Conservation (phyloP, 2,888 invertebrate genomes). For the Yponomeuta malinellus region DNA sequence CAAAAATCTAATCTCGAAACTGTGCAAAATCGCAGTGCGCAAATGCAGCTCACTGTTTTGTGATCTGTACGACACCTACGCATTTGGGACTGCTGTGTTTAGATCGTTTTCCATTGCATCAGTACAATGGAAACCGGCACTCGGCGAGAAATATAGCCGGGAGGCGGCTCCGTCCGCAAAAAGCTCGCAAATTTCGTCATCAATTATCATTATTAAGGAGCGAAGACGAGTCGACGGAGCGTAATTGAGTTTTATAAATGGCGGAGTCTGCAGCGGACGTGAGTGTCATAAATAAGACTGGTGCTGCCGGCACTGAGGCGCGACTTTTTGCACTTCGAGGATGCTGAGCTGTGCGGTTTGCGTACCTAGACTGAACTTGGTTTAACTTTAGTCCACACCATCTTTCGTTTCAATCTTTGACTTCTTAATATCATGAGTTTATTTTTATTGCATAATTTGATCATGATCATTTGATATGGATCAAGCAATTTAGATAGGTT, state of each 20-base stretch:
- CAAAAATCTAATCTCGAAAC: no score
- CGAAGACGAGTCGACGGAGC: slow-evolving; percentile 43
- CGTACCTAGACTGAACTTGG: background rate
- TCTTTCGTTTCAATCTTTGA: no score
- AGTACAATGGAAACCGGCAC: slow-evolving; percentile 32
- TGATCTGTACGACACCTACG: background rate
- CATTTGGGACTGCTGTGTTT: background rate
- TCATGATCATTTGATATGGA: no score
- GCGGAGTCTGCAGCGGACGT: slow-evolving; percentile 47
- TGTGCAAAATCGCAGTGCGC: no score
- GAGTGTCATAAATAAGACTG: slow-evolving; percentile 19
- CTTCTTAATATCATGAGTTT: no score
- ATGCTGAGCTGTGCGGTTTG: background rate
- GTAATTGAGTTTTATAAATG: slow-evolving; percentile 76
- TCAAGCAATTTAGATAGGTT: no score
- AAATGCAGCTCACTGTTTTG: no score
- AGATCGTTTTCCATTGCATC: background rate
- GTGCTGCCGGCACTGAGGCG: slow-evolving; percentile 11
- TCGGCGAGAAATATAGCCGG: slow-evolving; percentile 62
- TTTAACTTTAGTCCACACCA: no score
- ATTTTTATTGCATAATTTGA: no score
- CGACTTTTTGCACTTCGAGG: slow-evolving; percentile 4
- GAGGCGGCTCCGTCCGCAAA: slow-evolving; percentile 65
- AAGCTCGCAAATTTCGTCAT: slow-evolving; percentile 75
- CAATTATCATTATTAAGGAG: slow-evolving; percentile 74